A percentile compares a stretch with the other conserved stretches of the same genome.
These are phyloP conservation scores for Murina feae DNA, from an alignment of 2,113 vertebrate species.

Conservation along the genomic window DNA sequence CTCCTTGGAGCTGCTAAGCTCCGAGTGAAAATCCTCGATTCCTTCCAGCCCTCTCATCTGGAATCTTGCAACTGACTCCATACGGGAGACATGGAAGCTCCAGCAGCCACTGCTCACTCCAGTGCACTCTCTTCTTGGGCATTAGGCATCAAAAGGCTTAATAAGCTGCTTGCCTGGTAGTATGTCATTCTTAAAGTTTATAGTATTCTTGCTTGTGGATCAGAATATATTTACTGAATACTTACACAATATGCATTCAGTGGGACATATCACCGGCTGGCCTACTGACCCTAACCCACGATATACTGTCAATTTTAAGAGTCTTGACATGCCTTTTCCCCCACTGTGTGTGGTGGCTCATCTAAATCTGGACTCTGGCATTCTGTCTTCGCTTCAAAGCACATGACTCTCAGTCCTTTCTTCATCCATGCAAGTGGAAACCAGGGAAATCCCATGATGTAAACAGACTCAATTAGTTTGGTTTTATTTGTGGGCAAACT, in stretches of 20 bases:
- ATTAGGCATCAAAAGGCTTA: not conserved
- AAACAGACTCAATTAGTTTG: not conserved
- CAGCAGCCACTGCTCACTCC: not conserved
- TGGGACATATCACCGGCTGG: not conserved
- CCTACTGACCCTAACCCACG: not conserved
- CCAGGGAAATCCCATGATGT: not conserved
- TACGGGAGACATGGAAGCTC: not conserved
- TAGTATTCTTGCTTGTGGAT: not conserved
- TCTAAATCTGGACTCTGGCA: not conserved
- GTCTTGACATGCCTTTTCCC: rapidly evolving
- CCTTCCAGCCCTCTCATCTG: not conserved
- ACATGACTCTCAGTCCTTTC: not conserved
- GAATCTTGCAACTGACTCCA: not conserved
- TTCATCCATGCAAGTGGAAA: not conserved
- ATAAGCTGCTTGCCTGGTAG: not conserved
- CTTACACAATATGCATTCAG: not conserved
- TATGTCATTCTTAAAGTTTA: not conserved
- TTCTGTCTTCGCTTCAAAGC: not conserved
- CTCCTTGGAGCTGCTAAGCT: not conserved
- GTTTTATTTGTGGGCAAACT: not conserved
- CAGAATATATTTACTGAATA: not conserved
- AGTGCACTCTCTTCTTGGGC: not conserved
- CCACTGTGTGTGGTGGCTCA: not conserved
- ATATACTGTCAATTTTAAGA: not conserved
- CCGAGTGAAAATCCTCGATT: not conserved